Evolutionary conservation across 2,888 invertebrate species (phyloP), one percentile per base, ranked within the genome.

Genomic region (Nomada fucata): DNA sequence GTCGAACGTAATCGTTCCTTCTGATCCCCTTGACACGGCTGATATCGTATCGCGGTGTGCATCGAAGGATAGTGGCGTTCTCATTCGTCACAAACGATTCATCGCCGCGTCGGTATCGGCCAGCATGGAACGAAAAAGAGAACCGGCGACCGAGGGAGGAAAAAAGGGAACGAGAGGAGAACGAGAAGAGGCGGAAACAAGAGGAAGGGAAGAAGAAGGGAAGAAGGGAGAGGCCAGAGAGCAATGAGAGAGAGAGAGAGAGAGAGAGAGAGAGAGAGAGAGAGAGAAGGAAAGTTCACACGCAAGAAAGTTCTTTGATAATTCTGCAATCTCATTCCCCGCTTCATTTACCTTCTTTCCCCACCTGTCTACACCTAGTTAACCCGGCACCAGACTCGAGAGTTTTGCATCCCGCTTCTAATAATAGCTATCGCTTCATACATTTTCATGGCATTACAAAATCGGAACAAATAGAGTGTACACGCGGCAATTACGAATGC

Each of bases 381-480:
- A 88, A 88, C 89, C 87, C 59, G 76, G 71, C 77, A 44, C 65
- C 55, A 73, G 77, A 73, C 67, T 59, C 68, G 69, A 55, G 83
- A 88, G 87, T 92, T 92, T 92, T 91, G 90, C 92, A 91, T 92
- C 90, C 88, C 91, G 88, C 89, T 93, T 91, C 91, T 91, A 93
- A 93, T 93, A 93, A 93, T 92, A 93, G 91, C 91, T 87, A 90
- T 90, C 86, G 91, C 91, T 92, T 93, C 93, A 93, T 93, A 93
- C 92, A 93, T 93, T 93, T 93, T 93, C 93, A 93, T 93, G 93
- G 89, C 90, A 91, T 93, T 92, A 92, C 92, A 93, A 92, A 93
- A 93, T 93, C 92, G 91, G 91, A 93, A 93, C 92, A 93, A 93
- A 93, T 93, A 93, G 92, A 93, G 92, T 92, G 92, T 92, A 92